These are phyloP conservation scores for Sinocyclocheilus anophthalmus DNA, from an alignment of 2,113 vertebrate genomes.

Conservation along the genomic window DNA sequence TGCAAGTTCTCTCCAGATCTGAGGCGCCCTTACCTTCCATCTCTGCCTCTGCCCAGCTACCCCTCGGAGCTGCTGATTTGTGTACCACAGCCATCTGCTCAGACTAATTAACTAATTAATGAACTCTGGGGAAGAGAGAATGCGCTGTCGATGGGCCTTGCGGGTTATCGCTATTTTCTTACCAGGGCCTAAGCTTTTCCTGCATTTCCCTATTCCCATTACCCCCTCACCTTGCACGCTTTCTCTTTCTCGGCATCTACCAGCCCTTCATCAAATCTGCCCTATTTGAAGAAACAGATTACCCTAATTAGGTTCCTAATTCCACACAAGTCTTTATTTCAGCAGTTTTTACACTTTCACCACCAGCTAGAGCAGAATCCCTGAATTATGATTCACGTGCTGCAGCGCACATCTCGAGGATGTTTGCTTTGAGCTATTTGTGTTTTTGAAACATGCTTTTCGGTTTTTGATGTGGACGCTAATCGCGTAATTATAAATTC, in stretches of 20 bases:
- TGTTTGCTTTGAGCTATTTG: constrained; percentile 54
- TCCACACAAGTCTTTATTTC: constrained; percentile 49
- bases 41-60: constrained; percentile 60
- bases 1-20: constrained; percentile 48
- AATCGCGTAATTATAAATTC: constrained; percentile 48
- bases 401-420: constrained; percentile 25
- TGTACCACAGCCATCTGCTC: constrained; percentile 78
- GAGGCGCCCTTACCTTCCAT: constrained; percentile 64
- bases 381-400: constrained; percentile 44
- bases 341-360: constrained; percentile 31
- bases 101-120: constrained; percentile 82
- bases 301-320: constrained; percentile 57
- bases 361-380: constrained; percentile 37
- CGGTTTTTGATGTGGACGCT: constrained; percentile 31
- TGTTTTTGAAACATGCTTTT: constrained; percentile 34
- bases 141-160: constrained; percentile 61
- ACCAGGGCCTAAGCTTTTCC: constrained; percentile 58
- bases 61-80: constrained; percentile 71
- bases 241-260: constrained; percentile 9
- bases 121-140: constrained; percentile 76
- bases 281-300: constrained; percentile 57
- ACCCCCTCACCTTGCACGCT: background rate
- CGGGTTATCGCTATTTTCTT: constrained; percentile 64
- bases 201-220: background rate
- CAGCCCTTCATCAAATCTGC: constrained; percentile 48